Evolutionary conservation across 2,888 invertebrate species (phyloP), one percentile per base, ranked within the genome.

Genomic region (Noctua janthe): DNA sequence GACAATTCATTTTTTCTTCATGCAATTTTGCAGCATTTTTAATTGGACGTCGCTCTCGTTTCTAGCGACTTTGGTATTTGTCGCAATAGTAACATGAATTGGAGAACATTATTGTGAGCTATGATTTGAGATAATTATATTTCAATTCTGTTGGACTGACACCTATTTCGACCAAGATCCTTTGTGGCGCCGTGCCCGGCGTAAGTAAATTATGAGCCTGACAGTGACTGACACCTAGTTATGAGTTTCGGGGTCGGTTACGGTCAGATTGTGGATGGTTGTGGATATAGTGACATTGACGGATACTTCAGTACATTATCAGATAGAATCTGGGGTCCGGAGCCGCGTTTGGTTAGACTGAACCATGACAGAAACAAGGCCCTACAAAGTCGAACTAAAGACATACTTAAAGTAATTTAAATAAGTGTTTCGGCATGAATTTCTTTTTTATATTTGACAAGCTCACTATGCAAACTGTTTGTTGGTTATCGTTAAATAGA

Each of bases 401-500:
- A 39, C 47, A 1, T 66, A 43, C 43, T 43, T 20, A 23, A 0
- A 1, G 20, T 29, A 56, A 23, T 62, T 74, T 35, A 35, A 35
- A 11, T 62, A n/a, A 35, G 35, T 59, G n/a, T 72, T 72, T 72
- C 23, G 56, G 17, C 11, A 71, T 47, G 10, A 23, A 17, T 35
- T 23, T 20, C 17, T 43, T 47, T 71, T 56, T 23, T 23, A 6
- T 1, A 23, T 74, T 47, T 43, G 77, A 64, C 51, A 35, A 29
- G 17, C 13, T 56, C 17, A 23, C 11, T 59, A n/a, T 69, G 67
- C 69, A 0, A 20, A 10, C 7, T 54, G 8, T 23, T 47, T 20
- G 67, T 80, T 54, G 51, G 29, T 47, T 74, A 74, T 70, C n/a
- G 7, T 69, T 54, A 47, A 74, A 81, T 54, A 54, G 15, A 69